Base-by-base conservation (phyloP, 2,888 invertebrate genomes). In the Crossocerus cetratus region DNA sequence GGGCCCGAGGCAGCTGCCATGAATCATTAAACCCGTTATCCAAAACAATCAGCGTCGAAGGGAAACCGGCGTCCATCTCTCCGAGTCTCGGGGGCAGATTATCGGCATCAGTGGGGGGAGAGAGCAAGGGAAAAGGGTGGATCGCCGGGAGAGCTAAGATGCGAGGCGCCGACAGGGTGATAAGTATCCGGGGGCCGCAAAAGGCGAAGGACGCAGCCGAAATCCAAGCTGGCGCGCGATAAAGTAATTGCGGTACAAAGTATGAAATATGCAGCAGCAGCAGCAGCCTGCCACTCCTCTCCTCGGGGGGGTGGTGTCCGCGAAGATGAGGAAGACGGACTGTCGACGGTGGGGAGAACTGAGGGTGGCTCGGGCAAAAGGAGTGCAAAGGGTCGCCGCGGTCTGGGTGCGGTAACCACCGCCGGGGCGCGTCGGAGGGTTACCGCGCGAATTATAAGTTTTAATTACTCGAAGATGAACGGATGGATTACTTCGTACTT, bases 391-490 rank as follows among this genome's bases (percentile, higher is more conserved):
- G n/a, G n/a, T n/a, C n/a, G n/a, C n/a, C 74, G 70, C 68, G 66
- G 22, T 65, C 20, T 18, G 1, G 32, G 1, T 4, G 8, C 32
- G 8, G 32, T 32, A 32, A 32, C 32, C 32, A 32, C 32, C 32
- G 32, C n/a, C n/a, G n/a, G n/a, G n/a, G 32, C 8, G 32, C 32
- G 32, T 32, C 11, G 57, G 72, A 62, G 72, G 78, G 76, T 69
- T 82, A 76, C 82, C 79, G 77, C 32, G 32, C 83, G 84, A 88
- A 86, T 88, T 88, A 87, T 86, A 88, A 88, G 86, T 88, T 88
- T 88, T 87, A 88, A 88, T 88, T 87, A 87, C 86, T 86, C 83
- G 77, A 82, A 85, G 87, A 88, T 83, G 86, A 86, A 87, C 81
- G 80, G 85, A 88, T 87, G 85, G 84, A 87, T 88, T 87, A 84